Evolutionary conservation across 2,113 vertebrate genomes (phyloP).

Genomic region (Promerops cafer): DNA sequence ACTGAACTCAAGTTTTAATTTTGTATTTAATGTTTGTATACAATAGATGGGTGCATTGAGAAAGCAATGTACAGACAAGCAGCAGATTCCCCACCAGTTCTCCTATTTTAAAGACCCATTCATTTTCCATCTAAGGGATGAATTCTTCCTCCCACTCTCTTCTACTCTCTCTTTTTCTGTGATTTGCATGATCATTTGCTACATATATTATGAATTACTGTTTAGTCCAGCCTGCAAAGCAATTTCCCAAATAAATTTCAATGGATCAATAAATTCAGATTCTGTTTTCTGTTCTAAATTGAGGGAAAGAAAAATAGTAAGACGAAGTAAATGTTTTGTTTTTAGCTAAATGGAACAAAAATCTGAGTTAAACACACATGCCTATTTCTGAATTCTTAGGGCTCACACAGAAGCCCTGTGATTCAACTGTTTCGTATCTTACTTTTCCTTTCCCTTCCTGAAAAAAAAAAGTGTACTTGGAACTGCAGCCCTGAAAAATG

Average conservation of each 20-base stretch:
- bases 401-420: background rate
- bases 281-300: conserved; percentile 16
- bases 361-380: background rate
- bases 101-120: background rate
- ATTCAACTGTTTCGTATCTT: background rate
- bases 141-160: background rate
- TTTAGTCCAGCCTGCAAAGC: conserved; percentile 14
- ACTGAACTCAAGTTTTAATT: background rate
- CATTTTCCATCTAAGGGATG: background rate
- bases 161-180: background rate
- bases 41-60: background rate
- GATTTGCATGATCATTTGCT: conserved; percentile 34
- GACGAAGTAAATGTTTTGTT: background rate
- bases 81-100: background rate
- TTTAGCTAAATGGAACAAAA: background rate
- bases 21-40: background rate
- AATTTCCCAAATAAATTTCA: conserved; percentile 40
- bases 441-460: background rate
- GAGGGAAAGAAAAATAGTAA: conserved; percentile 11
- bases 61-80: background rate
- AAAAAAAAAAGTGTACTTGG: background rate
- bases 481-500: conserved; percentile 9
- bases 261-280: conserved; percentile 3
- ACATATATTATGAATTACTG: background rate
- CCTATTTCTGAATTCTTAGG: background rate